Percentiles rank a stretch among this genome's conserved stretches.
These are phyloP conservation scores for Bimastos eiseni DNA, from an alignment of 2,888 invertebrate species.

Conservation along the genomic window DNA sequence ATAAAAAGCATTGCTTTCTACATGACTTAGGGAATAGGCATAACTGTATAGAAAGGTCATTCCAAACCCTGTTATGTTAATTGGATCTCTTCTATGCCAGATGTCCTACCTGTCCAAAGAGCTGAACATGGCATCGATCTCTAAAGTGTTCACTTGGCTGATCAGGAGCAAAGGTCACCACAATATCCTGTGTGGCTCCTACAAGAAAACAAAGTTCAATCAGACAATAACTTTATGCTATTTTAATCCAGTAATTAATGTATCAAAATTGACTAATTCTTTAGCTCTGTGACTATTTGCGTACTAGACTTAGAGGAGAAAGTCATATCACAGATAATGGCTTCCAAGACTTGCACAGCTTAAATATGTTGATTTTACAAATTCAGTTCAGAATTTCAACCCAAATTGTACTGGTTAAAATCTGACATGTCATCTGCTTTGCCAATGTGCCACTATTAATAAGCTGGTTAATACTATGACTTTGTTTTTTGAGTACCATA, in stretches of 20 bases:
- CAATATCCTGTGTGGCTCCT: conserved; percentile 56
- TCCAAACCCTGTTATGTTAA: too few species aligned
- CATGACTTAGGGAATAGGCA: too few species aligned
- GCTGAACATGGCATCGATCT: conserved; percentile 57
- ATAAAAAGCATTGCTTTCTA: too few species aligned
- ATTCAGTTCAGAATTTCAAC: neutral
- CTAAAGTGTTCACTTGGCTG: conserved; percentile 59
- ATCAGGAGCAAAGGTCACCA: conserved; percentile 61
- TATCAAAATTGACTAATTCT: neutral
- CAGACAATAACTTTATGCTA: neutral
- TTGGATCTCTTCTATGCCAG: neutral
- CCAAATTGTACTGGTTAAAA: neutral
- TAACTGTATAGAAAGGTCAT: too few species aligned
- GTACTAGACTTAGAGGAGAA: neutral
- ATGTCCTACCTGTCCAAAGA: conserved; percentile 55
- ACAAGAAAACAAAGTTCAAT: neutral
- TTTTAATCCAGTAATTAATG: neutral
- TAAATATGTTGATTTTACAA: neutral
- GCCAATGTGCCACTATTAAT: neutral
- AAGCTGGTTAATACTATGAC: too few species aligned
- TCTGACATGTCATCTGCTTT: neutral
- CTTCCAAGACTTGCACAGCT: neutral
- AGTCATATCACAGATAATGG: neutral
- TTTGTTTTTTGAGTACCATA: too few species aligned
- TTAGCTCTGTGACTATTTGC: too few species aligned